These are phyloP conservation scores for Serranus cabrilla DNA, from an alignment of 2,797 vertebrate genomes.

Conservation along the genomic window DNA sequence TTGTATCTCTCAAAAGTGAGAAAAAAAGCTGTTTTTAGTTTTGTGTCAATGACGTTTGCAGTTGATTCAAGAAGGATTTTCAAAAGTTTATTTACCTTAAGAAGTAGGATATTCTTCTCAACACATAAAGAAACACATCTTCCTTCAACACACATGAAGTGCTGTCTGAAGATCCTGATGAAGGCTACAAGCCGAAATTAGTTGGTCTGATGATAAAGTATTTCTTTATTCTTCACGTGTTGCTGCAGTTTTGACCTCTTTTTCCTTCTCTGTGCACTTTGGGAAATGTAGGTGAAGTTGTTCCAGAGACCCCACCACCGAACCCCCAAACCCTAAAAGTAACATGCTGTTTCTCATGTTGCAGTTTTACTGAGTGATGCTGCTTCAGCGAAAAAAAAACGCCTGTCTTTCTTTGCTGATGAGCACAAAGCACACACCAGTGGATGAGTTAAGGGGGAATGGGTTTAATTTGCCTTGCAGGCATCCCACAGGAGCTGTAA, in stretches of 20 bases:
- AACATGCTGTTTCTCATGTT: slow-evolving; percentile 16
- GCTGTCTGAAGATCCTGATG: neutral
- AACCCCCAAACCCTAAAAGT: slow-evolving; percentile 32
- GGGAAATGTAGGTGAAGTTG: neutral
- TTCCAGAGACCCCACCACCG: neutral
- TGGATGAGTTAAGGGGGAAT: slow-evolving; percentile 36
- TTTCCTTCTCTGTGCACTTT: neutral
- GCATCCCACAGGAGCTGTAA: slow-evolving; percentile 56
- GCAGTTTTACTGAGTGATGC: slow-evolving; percentile 38
- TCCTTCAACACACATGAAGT: neutral
- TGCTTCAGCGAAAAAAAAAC: slow-evolving; percentile 59
- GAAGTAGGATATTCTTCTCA: no score
- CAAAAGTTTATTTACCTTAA: no score
- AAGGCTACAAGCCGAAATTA: neutral
- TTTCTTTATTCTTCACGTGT: neutral
- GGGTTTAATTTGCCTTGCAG: slow-evolving; percentile 67
- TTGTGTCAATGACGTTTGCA: no score
- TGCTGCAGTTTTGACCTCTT: neutral
- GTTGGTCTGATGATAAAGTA: neutral
- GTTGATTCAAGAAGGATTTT: no score
- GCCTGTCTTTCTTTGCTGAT: slow-evolving; percentile 22
- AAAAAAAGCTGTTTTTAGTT: no score
- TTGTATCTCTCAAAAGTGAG: no score
- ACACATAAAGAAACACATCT: no score
- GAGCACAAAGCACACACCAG: slow-evolving; percentile 12